Conservation (phyloP, 2,113 vertebrate species). For the Chitala chitala region DNA sequence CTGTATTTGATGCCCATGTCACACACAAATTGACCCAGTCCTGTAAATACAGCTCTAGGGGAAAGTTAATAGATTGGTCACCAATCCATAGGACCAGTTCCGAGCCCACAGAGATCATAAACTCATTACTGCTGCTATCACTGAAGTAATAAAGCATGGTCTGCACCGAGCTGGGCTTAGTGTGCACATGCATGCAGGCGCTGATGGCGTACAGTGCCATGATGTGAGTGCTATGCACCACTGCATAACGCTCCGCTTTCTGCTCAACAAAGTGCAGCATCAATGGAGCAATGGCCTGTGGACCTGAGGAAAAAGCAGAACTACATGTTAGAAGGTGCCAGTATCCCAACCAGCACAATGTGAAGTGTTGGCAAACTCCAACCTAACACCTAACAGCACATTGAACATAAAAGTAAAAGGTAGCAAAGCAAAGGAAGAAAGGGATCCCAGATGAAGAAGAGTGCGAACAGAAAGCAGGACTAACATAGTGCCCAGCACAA, state of each 20-base stretch:
- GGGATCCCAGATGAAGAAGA: too few relatives aligned
- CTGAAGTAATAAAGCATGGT: conserved; percentile 70
- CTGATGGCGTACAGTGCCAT: conserved; percentile 68
- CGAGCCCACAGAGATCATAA: conserved; percentile 54
- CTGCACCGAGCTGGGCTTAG: conserved; percentile 33
- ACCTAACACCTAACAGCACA: background rate
- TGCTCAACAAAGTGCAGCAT: conserved; percentile 64
- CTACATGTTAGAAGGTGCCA: background rate
- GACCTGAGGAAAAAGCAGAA: conserved; percentile 42
- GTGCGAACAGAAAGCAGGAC: background rate
- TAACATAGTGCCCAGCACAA: background rate
- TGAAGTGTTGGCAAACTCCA: background rate
- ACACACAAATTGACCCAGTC: conserved; percentile 70
- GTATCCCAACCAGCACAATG: background rate
- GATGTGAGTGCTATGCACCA: conserved; percentile 44
- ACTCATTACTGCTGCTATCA: conserved; percentile 57
- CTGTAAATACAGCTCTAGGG: conserved; percentile 41
- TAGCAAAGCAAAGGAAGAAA: background rate
- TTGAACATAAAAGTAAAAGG: background rate
- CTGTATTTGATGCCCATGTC: conserved; percentile 63
- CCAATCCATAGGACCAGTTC: conserved; percentile 66
- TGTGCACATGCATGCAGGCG: conserved; percentile 60
- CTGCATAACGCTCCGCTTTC: conserved; percentile 56
- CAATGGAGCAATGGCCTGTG: conserved; percentile 49
- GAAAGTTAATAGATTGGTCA: conserved; percentile 62